Evolutionary conservation across 2,113 vertebrate genomes (phyloP), one percentile per base, ranked within the genome.

Genomic region (Passerina amoena): DNA sequence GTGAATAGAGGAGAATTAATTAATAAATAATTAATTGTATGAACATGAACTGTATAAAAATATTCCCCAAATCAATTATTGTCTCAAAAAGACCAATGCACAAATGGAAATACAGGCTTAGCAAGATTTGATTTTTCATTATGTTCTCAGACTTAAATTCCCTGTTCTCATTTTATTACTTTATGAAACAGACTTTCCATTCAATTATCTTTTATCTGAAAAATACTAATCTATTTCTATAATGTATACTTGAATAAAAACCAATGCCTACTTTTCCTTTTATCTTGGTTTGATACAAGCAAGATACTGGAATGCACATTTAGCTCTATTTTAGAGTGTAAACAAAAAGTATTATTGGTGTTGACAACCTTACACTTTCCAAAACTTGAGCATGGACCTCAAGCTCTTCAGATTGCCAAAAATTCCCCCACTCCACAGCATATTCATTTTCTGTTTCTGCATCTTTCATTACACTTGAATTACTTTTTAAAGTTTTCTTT

Each of bases 371-470:
- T 47, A 11, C 2, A 50, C 19, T 77, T 78, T 40, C 47, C 30
- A 11, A 71, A 90, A 75, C 25, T 47, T 72, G 14, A 90, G 10
- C 28, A 63, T 1, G 1, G 14, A 61, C 16, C 33, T 27, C 50
- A 88, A 59, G 28, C 21, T 47, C n/a, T 82, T 77, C 18, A 80
- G 23, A 72, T 2, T 61, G 30, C 6, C 19, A 51, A 33, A 48
- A 86, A n/a, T 3, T 14, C 7, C 2, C 27, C n/a, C 9, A 4
- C 3, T 1, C 10, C 33, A 10, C 2, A 3, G 5, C 2, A 4
- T 3, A 8, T 37, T 69, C 31, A 45, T 71, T 60, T 70, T 86
- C 42, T 20, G 21, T 64, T 84, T 86, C 37, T 27, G 8, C n/a
- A 33, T 78, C 93, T 80, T 90, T 71, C 30, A 44, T 24, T 44